phyloP scores from a whole-genome alignment of 37 sponge, comb jelly and placozoan species.

The Mnemiopsis leidyi region DNA sequence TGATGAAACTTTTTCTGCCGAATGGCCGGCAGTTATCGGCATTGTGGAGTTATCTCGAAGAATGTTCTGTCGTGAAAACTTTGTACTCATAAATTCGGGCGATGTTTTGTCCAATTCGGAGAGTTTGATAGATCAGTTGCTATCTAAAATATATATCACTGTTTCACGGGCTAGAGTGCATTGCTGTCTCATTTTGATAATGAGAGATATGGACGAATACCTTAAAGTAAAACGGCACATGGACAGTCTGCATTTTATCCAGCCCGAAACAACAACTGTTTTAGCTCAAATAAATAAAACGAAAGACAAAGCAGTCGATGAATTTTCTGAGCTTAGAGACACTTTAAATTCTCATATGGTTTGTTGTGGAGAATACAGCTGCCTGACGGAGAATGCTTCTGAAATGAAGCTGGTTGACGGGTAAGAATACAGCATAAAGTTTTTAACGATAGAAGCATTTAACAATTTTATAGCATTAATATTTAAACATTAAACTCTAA shows the following conservation, averaged over 20 bases:
- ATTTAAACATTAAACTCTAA: too few species aligned
- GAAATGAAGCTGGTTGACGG: too few species aligned
- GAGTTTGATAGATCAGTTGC: neutral
- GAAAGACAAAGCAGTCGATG: too few species aligned
- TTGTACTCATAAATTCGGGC: neutral
- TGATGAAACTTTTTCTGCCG: neutral
- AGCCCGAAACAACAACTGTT: too few species aligned
- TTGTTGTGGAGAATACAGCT: too few species aligned
- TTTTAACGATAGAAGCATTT: too few species aligned
- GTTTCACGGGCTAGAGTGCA: neutral
- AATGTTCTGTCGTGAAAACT: neutral
- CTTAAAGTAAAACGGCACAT: neutral
- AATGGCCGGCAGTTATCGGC: neutral
- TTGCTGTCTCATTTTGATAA: neutral
- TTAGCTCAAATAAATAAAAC: too few species aligned
- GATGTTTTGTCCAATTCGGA: neutral
- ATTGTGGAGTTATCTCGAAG: neutral
- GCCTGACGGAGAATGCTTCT: too few species aligned
- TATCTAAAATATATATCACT: neutral
- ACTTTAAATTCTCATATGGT: too few species aligned
- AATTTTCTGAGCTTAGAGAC: too few species aligned
- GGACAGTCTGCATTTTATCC: neutral
- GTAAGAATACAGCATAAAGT: too few species aligned
- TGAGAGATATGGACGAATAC: neutral
- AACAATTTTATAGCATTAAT: too few species aligned